Base-by-base conservation (phyloP, 2,113 vertebrate species). In the Notarius quadriscutis region DNA sequence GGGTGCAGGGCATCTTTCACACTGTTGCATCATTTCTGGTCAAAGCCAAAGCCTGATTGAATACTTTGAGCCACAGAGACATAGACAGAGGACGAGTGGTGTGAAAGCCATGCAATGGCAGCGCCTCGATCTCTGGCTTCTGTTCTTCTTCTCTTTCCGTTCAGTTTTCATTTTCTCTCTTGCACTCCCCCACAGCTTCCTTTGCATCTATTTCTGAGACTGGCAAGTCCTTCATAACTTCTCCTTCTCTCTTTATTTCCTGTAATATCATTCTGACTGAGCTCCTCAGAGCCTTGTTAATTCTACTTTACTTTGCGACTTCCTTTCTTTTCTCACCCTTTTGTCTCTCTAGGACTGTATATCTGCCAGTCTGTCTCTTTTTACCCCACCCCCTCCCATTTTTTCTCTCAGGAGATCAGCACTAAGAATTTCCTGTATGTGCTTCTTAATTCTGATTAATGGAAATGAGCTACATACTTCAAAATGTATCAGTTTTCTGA, bases 21-120 rank as follows among this genome's bases (percentile, higher is more conserved):
- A 87, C 86, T 41, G 89, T 95, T 95, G 94, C 94, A 95, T 95
- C 95, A 96, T n/a, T 88, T 75, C 90, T 92, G 92, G 91, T 89
- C 92, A 87, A 90, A 92, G 92, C 90, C 18, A 71, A 88, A 90
- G 91, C 89, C 90, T 91, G 93, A 93, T 92, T 93, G 92, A 92
- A 93, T 93, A 89, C 90, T 87, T 88, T 63, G 63, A 92, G 92
- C 91, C 90, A 91, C 86, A 84, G 91, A 83, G 89, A 86, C 83
- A 48, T 12, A 48, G 78, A 69, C 51, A 67, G 48, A 51, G 67
- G 88, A 89, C 82, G 91, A 88, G 80, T 81, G 80, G 86, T 84
- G 84, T 82, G 87, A 89, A 86, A 89, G 81, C 53, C 27, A 87
- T 88, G 91, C 84, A 89, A 90, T 88, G 89, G 88, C 86, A 92